Percentiles rank a stretch among this genome's conserved stretches.
Conservation (phyloP, 1,140 invertebrate species). For the Leptinotarsa defecta region DNA sequence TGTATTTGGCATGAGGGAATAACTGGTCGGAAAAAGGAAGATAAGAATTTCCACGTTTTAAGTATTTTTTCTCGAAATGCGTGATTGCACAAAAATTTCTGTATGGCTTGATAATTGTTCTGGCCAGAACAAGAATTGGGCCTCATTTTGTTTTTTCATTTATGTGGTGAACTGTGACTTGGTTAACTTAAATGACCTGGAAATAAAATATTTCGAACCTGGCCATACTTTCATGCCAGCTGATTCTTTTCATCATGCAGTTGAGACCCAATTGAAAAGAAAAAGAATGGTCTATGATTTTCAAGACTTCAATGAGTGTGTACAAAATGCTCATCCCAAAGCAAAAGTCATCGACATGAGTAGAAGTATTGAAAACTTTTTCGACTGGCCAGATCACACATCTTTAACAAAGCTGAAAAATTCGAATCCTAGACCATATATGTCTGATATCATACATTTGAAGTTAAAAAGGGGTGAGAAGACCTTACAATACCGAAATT, state of each 20-base stretch:
- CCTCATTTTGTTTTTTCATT: conserved; percentile 25
- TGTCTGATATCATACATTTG: conserved; percentile 20
- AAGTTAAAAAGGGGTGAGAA: conserved; percentile 7
- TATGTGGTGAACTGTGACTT: conserved; percentile 21
- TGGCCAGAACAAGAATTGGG: conserved; percentile 43
- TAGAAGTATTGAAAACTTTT: conserved; percentile 18
- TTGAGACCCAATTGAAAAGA: conserved; percentile 26
- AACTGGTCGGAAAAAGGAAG: conserved; percentile 29
- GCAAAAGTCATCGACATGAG: conserved; percentile 18
- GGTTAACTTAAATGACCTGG: conserved; percentile 19
- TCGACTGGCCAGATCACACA: conserved; percentile 17
- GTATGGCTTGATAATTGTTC: conserved; percentile 45
- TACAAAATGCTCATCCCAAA: conserved; percentile 22
- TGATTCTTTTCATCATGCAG: conserved; percentile 23
- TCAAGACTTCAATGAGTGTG: conserved; percentile 16
- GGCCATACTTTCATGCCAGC: conserved; percentile 3
- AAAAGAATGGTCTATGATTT: conserved; percentile 24
- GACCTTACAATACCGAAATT: conserved; percentile 11
- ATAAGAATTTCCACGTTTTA: conserved; percentile 42
- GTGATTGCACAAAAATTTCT: conserved; percentile 32
- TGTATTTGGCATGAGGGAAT: conserved; percentile 43
- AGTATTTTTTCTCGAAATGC: conserved; percentile 31
- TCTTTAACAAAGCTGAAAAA: conserved; percentile 17
- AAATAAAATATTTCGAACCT: conserved; percentile 30
- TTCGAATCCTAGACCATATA: conserved; percentile 17